Evolutionary conservation across 2,113 vertebrate genomes (phyloP), one percentile per base, ranked within the genome.

Genomic region (Gallinago jamesoni): DNA sequence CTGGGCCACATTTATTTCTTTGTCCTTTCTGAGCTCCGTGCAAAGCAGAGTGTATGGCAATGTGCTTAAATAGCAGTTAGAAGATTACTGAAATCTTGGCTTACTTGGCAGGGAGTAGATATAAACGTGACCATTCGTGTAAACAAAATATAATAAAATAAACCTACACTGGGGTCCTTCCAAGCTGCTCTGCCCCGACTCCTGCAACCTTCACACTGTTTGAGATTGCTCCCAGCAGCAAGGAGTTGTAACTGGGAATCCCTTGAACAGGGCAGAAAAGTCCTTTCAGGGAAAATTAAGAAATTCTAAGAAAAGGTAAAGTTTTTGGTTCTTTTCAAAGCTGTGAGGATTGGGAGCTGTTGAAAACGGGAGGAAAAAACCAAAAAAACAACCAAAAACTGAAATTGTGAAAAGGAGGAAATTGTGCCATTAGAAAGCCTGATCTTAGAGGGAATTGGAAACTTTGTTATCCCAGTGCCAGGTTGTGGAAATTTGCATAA

Each of bases 71-170:
- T 76, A 67, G 19, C 48, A 43, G 63, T 74, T 78, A 89, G 78
- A 81, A 95, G 84, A 94, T 89, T 87, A 70, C 66, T 78, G 87
- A 78, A 92, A 87, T 87, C 63, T 85, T 93, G 84, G 87, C 43
- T 94, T 83, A 90, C 76, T 79, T 41, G 50, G 55, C 37, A 86
- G 73, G 70, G 75, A 59, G 37, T 45, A 67, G 72, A 86, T 76
- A 59, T 94, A 68, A 77, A 27, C 74, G 64, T 45, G 69, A 41
- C 76, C 94, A 68, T 48, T 93, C 63, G 27, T 57, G 33, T 73
- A 87, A 93, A 87, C 66, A 79, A 62, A 93, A 57, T 76, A 57
- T 31, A 93, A 87, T 62, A 79, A 62, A 93, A 57, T 76, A 57
- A 28, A 50, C 22, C 31, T 64, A 24, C 10, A 3, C 33, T 22